Conservation (phyloP, 2,797 vertebrate genomes). For the Hoplostethus atlanticus region DNA sequence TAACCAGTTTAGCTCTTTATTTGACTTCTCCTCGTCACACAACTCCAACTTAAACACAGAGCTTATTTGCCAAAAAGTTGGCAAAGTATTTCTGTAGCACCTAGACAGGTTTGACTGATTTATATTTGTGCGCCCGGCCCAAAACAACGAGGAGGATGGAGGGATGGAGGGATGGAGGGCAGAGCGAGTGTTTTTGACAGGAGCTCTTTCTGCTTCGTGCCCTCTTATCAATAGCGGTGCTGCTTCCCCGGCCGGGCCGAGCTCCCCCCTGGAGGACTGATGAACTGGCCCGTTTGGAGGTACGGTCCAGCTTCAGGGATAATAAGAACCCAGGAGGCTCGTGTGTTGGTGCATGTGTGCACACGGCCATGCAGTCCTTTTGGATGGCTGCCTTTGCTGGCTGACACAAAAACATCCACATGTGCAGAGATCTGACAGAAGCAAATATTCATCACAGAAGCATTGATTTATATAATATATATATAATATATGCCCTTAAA, state of each 20-base stretch:
- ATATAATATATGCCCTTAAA: background rate
- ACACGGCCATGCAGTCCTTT: conserved; percentile 6
- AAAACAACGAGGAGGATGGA: conserved; percentile 82
- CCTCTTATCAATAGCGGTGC: conserved; percentile 60
- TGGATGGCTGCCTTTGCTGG: conserved; percentile 8
- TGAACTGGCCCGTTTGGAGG: conserved; percentile 69
- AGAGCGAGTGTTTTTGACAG: conserved; percentile 52
- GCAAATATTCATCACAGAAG: background rate
- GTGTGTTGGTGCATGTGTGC: conserved; percentile 10
- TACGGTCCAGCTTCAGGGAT: conserved; percentile 63
- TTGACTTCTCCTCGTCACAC: background rate
- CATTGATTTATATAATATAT: background rate
- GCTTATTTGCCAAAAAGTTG: background rate
- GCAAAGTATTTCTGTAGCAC: conserved; percentile 28
- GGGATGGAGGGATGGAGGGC: conserved; percentile 1
- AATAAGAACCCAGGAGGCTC: conserved; percentile 72
- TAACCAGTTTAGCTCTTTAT: background rate
- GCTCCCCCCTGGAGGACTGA: conserved; percentile 69
- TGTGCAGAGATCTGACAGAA: background rate
- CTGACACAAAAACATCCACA: conserved; percentile 4
- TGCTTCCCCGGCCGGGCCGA: conserved; percentile 50
- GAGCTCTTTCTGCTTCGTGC: conserved; percentile 65
- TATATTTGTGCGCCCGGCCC: conserved; percentile 57
- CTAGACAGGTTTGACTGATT: conserved; percentile 47
- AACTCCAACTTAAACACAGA: conserved; percentile 3